Conservation (phyloP, 1,140 invertebrate genomes). For the Manduca sexta region DNA sequence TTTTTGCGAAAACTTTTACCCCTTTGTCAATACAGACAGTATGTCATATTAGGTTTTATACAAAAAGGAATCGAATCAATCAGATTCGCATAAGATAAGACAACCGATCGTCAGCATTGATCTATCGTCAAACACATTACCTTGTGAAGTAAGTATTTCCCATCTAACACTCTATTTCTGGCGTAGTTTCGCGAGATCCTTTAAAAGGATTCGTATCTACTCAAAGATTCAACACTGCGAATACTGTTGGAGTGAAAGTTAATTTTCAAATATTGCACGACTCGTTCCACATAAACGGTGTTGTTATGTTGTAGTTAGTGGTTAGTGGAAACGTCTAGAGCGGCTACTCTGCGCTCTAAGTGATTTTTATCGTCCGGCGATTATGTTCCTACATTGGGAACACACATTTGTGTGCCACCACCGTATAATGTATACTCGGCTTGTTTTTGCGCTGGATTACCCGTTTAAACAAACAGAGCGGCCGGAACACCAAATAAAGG, state of each 20-base stretch:
- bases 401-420: constrained; percentile 47
- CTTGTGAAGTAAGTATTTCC: no score
- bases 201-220: background rate
- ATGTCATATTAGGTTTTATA: no score
- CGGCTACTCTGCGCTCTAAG: constrained; percentile 37
- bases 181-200: background rate
- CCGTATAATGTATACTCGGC: constrained; percentile 45
- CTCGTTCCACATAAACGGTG: constrained; percentile 22
- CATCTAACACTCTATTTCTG: no score
- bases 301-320: constrained; percentile 33
- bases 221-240: constrained; percentile 6
- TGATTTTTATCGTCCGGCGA: constrained; percentile 55
- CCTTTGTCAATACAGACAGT: no score
- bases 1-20: no score
- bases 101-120: no score
- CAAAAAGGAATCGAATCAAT: no score
- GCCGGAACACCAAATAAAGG: constrained; percentile 64
- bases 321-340: constrained; percentile 35
- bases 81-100: no score
- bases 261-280: constrained; percentile 25
- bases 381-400: constrained; percentile 35
- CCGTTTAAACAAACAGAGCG: constrained; percentile 64
- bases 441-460: constrained; percentile 63
- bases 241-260: constrained; percentile 19
- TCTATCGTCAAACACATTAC: no score